Conservation (phyloP, 2,797 vertebrate species). For the Telmatherina bonti region DNA sequence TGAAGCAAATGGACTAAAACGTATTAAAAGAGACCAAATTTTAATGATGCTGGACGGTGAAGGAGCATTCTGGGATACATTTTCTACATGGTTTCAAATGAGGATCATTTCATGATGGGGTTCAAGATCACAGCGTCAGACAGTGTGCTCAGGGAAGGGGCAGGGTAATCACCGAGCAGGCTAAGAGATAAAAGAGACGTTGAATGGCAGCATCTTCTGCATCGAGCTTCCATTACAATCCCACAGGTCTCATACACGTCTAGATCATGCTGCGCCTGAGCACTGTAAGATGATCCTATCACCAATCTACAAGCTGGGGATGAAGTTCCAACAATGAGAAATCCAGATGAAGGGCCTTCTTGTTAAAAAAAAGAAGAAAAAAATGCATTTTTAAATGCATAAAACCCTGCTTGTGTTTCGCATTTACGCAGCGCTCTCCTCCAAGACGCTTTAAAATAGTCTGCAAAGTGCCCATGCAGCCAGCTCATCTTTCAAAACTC, state of each 20-base stretch:
- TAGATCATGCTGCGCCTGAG: constrained; percentile 16
- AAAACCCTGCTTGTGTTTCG: constrained; percentile 22
- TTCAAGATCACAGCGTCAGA: constrained; percentile 26
- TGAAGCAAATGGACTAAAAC: constrained; percentile 26
- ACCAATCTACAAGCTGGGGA: constrained; percentile 38
- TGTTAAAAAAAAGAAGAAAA: background rate
- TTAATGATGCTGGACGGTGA: background rate
- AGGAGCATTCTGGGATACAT: constrained; percentile 4
- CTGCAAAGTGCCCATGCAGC: constrained; percentile 27
- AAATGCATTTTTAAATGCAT: constrained; percentile 34
- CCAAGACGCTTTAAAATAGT: constrained; percentile 25
- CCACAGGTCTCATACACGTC: constrained; percentile 46
- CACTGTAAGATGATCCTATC: constrained; percentile 50
- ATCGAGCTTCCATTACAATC: constrained; percentile 51
- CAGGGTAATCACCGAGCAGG: background rate
- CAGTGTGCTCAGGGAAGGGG: background rate
- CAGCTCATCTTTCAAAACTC: constrained; percentile 46
- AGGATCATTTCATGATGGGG: background rate
- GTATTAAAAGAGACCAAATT: background rate
- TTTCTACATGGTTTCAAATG: constrained; percentile 9
- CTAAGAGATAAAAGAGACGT: constrained; percentile 41
- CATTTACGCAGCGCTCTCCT: constrained; percentile 6
- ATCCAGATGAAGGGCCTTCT: constrained; percentile 62
- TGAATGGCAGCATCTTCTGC: constrained; percentile 46
- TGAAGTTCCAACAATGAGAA: constrained; percentile 50